Evolutionary conservation across 1,140 invertebrate genomes (phyloP).

Genomic region (Drosophila insularis): DNA sequence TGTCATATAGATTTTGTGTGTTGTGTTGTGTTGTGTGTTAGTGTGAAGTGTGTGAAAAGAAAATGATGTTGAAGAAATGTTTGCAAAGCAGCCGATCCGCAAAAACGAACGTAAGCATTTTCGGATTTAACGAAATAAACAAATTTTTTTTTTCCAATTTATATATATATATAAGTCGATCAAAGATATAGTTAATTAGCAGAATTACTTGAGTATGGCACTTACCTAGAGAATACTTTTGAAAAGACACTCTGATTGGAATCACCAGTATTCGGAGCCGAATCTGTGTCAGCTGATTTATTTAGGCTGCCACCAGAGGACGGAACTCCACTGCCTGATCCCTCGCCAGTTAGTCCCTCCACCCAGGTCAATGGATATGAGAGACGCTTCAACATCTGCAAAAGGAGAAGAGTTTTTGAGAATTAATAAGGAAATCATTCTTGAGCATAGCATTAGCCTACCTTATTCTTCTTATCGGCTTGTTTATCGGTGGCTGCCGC

Average conservation of each 20-base stretch:
- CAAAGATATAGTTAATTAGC: slow-evolving; percentile 48
- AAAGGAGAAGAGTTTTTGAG: slow-evolving; percentile 8
- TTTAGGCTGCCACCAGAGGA: slow-evolving; percentile 65
- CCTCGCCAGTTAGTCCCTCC: slow-evolving; percentile 91
- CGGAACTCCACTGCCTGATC: slow-evolving; percentile 71
- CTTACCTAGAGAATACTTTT: slow-evolving; percentile 94
- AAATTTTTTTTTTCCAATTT: slow-evolving; percentile 52
- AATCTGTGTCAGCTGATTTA: slow-evolving; percentile 77
- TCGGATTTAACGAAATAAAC: slow-evolving; percentile 63
- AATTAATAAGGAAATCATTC: background rate
- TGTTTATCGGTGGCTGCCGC: slow-evolving; percentile 83
- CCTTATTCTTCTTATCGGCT: slow-evolving; percentile 86
- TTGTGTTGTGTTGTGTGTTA: slow-evolving; percentile 24
- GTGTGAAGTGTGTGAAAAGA: slow-evolving; percentile 18
- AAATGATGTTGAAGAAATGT: slow-evolving; percentile 46
- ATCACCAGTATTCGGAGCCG: slow-evolving; percentile 83
- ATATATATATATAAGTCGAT: slow-evolving; percentile 9
- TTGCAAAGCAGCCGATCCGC: slow-evolving; percentile 78
- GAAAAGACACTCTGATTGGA: slow-evolving; percentile 89
- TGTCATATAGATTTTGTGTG: slow-evolving; percentile 3
- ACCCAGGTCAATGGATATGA: slow-evolving; percentile 96
- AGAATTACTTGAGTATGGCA: slow-evolving; percentile 11
- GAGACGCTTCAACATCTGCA: slow-evolving; percentile 93
- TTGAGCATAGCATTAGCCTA: slow-evolving; percentile 46
- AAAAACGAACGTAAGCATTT: slow-evolving; percentile 78